Conservation (phyloP, 2,113 vertebrate genomes). For the Ceuthmochares aereus region DNA sequence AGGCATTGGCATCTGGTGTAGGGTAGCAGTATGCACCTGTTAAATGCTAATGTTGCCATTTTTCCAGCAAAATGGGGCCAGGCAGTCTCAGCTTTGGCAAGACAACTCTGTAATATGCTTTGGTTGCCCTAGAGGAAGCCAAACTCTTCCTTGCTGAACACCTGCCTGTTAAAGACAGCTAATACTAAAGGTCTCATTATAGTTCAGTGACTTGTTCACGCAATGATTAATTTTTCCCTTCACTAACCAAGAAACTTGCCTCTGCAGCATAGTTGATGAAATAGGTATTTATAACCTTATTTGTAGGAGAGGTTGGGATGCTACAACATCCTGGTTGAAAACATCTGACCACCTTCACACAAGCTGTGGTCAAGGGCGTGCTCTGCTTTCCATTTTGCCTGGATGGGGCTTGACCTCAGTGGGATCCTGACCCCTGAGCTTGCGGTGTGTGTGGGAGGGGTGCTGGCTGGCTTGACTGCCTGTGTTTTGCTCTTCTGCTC, state of each 20-base stretch:
- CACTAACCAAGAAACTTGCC: neutral
- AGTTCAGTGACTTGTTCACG: neutral
- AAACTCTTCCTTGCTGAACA: neutral
- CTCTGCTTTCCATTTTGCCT: neutral
- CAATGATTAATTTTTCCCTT: neutral
- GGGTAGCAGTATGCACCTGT: rapidly evolving
- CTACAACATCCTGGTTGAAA: neutral
- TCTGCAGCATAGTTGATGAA: neutral
- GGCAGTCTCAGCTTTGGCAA: neutral
- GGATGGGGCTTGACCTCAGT: neutral
- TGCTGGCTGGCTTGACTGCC: neutral
- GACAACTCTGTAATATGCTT: neutral
- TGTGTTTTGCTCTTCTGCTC: neutral
- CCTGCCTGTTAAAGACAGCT: neutral
- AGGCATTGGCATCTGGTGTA: neutral
- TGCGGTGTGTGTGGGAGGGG: neutral
- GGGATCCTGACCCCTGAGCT: neutral
- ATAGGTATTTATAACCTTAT: neutral
- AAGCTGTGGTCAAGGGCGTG: neutral
- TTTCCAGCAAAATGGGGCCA: neutral
- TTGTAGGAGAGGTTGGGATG: neutral
- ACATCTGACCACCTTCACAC: neutral
- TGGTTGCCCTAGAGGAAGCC: neutral
- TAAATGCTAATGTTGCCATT: neutral
- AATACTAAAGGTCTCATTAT: neutral